Percentiles rank a stretch among this genome's conserved stretches.
Evolutionary conservation across 2,797 vertebrate species (phyloP).

Genomic region (Helarctos malayanus): DNA sequence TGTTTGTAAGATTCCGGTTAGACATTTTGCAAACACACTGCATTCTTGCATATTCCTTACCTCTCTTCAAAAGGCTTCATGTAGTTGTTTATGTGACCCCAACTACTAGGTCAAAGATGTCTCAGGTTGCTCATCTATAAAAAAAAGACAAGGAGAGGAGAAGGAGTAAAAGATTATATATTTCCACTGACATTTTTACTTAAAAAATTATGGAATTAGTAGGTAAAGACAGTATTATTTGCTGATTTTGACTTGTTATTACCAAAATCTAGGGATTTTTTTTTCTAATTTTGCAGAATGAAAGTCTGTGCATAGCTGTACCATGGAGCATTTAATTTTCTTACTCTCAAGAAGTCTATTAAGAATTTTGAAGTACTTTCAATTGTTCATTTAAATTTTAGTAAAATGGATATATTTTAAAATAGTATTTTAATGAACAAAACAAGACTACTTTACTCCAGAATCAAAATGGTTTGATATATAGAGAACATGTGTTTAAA

Average conservation of each 20-base stretch:
- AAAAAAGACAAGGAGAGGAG: background rate
- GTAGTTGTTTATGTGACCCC: background rate
- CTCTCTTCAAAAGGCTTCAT: background rate
- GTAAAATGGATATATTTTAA: conserved; percentile 13
- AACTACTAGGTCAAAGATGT: background rate
- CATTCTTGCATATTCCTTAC: background rate
- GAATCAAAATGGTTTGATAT: background rate
- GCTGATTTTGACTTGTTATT: background rate
- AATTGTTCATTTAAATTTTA: background rate
- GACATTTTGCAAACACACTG: background rate
- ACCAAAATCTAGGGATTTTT: background rate
- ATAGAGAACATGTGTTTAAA: background rate
- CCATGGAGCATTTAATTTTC: background rate
- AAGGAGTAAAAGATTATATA: background rate
- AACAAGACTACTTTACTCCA: background rate
- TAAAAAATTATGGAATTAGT: background rate
- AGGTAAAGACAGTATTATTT: background rate
- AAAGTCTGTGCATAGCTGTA: background rate
- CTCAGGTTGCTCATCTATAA: background rate
- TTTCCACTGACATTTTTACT: conserved; percentile 11
- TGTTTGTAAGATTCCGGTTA: background rate
- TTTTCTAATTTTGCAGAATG: background rate
- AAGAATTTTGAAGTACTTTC: background rate
- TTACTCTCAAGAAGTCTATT: background rate
- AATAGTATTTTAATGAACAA: background rate